A percentile compares a stretch with the other conserved stretches of the same genome.
Conservation (phyloP, 2,888 invertebrate species). For the Meiosimyza platycephala region DNA sequence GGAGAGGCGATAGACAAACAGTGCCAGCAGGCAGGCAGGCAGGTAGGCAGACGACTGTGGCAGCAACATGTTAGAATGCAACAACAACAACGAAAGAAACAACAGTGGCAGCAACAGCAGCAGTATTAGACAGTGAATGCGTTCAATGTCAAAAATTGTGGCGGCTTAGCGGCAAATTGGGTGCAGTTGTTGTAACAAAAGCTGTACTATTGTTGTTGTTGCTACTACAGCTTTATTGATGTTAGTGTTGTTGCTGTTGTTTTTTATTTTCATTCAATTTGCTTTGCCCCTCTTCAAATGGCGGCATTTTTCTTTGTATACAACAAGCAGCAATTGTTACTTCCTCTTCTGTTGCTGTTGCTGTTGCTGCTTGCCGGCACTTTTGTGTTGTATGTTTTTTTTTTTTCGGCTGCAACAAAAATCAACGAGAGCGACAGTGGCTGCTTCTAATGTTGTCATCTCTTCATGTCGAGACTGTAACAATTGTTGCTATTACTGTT, state of each 20-base stretch:
- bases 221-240: conserved; percentile 9
- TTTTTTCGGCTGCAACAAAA: neutral
- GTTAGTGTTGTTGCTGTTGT: conserved; percentile 11
- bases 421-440: conserved; percentile 12
- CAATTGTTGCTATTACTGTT: neutral
- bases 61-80: neutral
- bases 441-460: conserved; percentile 39
- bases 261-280: neutral
- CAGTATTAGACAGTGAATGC: conserved; percentile 13
- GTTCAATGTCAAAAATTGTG: conserved; percentile 32
- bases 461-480: conserved; percentile 11
- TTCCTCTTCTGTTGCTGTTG: neutral
- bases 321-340: conserved; percentile 17
- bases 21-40: neutral
- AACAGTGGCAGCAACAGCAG: neutral
- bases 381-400: conserved; percentile 13
- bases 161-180: conserved; percentile 48
- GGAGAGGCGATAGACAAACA: conserved; percentile 27
- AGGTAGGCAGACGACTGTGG: neutral
- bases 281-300: conserved; percentile 47
- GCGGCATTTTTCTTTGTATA: conserved; percentile 57
- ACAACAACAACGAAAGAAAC: neutral
- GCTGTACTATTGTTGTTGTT: conserved; percentile 6
- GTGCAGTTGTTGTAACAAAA: conserved; percentile 41
- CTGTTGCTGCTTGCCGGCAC: conserved; percentile 6